These are phyloP conservation scores for Ammodytes dubius DNA, from an alignment of 2,113 vertebrate species.

Conservation along the genomic window DNA sequence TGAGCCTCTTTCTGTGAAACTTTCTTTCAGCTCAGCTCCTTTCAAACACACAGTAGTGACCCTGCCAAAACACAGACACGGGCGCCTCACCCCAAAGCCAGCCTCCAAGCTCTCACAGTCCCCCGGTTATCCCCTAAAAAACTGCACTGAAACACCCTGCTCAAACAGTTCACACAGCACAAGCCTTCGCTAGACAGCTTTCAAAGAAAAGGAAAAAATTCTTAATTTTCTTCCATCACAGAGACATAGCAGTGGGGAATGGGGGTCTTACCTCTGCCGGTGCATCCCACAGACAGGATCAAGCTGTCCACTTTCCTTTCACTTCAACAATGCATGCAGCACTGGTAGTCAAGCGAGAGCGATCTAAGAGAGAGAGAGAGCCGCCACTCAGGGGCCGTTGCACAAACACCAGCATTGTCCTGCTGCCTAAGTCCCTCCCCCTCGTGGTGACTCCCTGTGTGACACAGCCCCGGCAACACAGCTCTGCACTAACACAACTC, in stretches of 20 bases:
- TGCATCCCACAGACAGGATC: conserved; percentile 74
- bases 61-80: conserved; percentile 83
- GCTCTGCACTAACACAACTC: conserved; percentile 74
- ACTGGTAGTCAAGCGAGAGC: conserved; percentile 80
- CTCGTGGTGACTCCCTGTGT: conserved; percentile 77
- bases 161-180: conserved; percentile 37
- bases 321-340: conserved; percentile 77
- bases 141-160: conserved; percentile 27
- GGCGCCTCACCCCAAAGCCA: conserved; percentile 62
- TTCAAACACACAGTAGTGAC: conserved; percentile 75
- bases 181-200: conserved; percentile 16
- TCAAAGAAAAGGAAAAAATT: conserved; percentile 4
- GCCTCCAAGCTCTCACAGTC: conserved; percentile 44
- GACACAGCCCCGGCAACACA: conserved; percentile 72
- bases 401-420: conserved; percentile 88
- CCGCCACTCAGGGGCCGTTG: conserved; percentile 82
- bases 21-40: conserved; percentile 79
- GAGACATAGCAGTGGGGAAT: conserved; percentile 34
- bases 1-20: conserved; percentile 78
- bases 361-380: conserved; percentile 77
- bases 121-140: conserved; percentile 38
- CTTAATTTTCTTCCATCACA: conserved; percentile 31
- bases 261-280: conserved; percentile 74
- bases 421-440: conserved; percentile 82
- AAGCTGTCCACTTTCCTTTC: conserved; percentile 75